Conservation (phyloP, 2,113 vertebrate species). For the Ia io region DNA sequence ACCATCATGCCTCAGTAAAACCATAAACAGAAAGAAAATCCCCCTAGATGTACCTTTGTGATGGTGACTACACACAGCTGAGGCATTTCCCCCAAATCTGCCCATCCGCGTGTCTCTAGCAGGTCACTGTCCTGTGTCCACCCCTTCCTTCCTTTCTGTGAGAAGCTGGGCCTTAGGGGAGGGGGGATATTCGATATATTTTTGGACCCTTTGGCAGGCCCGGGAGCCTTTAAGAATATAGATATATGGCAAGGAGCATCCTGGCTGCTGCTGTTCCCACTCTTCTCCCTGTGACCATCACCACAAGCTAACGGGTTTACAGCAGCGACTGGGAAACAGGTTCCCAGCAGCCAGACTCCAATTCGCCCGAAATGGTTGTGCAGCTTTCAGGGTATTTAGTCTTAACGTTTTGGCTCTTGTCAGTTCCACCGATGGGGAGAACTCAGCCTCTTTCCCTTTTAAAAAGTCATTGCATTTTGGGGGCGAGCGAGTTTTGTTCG, state of each 20-base stretch:
- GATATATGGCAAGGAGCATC: background rate
- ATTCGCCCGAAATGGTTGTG: background rate
- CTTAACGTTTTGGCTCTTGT: background rate
- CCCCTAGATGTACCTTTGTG: background rate
- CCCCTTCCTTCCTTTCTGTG: background rate
- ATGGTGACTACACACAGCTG: background rate
- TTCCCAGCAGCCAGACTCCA: background rate
- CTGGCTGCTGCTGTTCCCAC: background rate
- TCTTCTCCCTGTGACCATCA: background rate
- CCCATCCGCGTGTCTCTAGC: background rate
- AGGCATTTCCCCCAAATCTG: background rate
- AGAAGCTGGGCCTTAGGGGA: background rate
- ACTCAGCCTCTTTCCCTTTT: background rate
- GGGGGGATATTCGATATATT: background rate
- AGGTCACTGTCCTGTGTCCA: background rate
- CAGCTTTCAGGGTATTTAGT: background rate
- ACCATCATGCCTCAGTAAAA: background rate
- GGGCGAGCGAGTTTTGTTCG: background rate
- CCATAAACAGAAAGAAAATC: background rate
- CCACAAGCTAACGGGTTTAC: constrained; percentile 1
- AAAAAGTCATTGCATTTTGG: background rate
- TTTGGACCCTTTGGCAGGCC: background rate
- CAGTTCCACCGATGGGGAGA: background rate
- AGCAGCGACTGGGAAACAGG: background rate
- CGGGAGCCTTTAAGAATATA: background rate